Evolutionary conservation across 2,113 vertebrate species (phyloP).

Genomic region (Coreoperca whiteheadi): DNA sequence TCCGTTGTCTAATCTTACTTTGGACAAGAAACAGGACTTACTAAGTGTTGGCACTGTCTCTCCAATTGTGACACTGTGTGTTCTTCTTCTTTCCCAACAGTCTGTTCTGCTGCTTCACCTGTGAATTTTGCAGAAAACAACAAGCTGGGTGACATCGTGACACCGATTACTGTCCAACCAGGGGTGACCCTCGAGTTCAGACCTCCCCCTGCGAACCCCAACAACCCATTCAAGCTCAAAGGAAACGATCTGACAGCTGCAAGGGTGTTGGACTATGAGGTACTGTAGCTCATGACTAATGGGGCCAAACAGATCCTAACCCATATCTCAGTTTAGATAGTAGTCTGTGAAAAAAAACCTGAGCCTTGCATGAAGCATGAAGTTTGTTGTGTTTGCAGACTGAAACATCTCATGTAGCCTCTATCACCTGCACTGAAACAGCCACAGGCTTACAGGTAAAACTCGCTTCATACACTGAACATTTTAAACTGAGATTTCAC

Average conservation of each 20-base stretch:
- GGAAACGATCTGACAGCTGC: constrained; percentile 31
- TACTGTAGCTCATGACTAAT: constrained; percentile 24
- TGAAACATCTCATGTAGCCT: fast-evolving
- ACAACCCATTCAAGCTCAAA: constrained; percentile 6
- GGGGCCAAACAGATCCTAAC: background rate
- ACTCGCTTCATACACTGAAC: too few species aligned
- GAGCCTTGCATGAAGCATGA: background rate
- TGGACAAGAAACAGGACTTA: background rate
- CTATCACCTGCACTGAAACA: background rate
- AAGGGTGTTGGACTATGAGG: constrained; percentile 76
- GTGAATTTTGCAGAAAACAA: constrained; percentile 60
- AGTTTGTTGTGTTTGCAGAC: constrained; percentile 12
- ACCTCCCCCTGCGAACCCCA: fast-evolving
- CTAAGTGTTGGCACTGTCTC: background rate
- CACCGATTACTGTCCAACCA: fast-evolving
- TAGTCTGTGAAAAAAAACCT: background rate
- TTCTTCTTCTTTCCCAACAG: constrained; percentile 48
- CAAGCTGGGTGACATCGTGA: fast-evolving
- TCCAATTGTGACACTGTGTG: background rate
- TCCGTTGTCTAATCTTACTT: background rate
- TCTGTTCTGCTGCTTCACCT: fast-evolving
- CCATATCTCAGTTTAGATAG: fast-evolving
- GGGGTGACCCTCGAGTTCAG: background rate
- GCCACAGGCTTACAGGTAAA: fast-evolving
- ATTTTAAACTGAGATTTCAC: background rate